Evolutionary conservation across 2,888 invertebrate genomes (phyloP).

Genomic region (Meteorus colon): DNA sequence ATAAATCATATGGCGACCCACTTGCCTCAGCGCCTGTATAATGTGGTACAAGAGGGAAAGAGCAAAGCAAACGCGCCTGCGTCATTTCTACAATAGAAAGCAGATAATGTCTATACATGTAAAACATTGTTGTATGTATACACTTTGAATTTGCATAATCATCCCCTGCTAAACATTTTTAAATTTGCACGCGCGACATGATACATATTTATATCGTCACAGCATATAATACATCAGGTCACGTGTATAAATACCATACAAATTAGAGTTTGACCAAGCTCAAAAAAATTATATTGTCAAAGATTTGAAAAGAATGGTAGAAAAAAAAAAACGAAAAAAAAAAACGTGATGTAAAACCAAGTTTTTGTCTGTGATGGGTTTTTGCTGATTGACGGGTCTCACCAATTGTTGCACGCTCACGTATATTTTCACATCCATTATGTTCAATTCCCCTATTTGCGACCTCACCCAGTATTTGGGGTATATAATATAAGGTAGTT

Average conservation of each 20-base stretch:
- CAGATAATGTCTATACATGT: constrained; percentile 8
- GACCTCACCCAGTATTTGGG: not conserved
- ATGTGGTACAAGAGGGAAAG: constrained; percentile 12
- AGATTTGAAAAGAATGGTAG: not conserved
- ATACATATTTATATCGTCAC: not conserved
- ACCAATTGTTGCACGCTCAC: constrained; percentile 31
- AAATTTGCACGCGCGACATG: not conserved
- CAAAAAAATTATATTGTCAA: not conserved
- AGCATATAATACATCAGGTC: not conserved
- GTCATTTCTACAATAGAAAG: constrained; percentile 8
- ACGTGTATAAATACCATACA: not conserved
- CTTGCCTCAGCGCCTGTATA: constrained; percentile 16
- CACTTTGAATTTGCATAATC: constrained; percentile 21
- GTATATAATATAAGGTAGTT: constrained; percentile 15
- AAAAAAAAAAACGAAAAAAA: constrained; percentile 14
- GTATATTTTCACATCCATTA: constrained; percentile 23
- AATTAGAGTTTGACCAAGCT: not conserved
- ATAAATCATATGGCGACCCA: constrained; percentile 44
- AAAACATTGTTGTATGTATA: constrained; percentile 13
- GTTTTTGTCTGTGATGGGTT: constrained; percentile 14
- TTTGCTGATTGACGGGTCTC: constrained; percentile 21
- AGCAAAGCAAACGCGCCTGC: not conserved
- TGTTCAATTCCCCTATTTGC: constrained; percentile 18
- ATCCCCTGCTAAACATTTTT: not conserved
- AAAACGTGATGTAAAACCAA: constrained; percentile 9